Base-by-base conservation (phyloP, 2,113 vertebrate genomes). In the human (Homo sapiens) region DNA sequence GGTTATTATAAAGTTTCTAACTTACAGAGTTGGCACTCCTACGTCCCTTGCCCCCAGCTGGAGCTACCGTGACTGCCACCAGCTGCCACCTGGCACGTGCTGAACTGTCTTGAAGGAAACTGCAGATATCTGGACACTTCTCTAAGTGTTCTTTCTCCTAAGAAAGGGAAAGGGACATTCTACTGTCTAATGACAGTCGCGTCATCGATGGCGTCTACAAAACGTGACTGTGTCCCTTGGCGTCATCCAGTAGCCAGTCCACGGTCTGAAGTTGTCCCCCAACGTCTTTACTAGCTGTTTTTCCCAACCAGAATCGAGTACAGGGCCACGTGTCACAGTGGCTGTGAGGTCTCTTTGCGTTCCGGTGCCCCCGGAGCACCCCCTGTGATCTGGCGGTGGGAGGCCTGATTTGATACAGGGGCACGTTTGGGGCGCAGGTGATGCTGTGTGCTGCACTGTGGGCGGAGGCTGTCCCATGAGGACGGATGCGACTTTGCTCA, bases 171-270 rank as follows among this genome's bases (percentile, higher is more conserved):
- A 57, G 12, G 35, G n/a, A 8, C 32, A 5, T 23, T 79, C 2
- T 23, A 35, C 8, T 40, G 1, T 40, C 0, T n/a, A n/a, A 7
- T 18, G 59, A 70, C n/a, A 27, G 25, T 5, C 2, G 2, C 0
- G 1, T 50, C 5, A 1, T 40, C 0, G 10, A 2, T 18, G 8
- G 3, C 0, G 3, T 45, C 22, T 23, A 16, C 17, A 52, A 75
- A 30, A 30, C 6, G 14, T 40, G 0, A 72, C 3, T 2, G 22
- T 4, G 16, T 20, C 32, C 48, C 8, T 22, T 16, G 30, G 3
- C 5, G 0, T 8, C 2, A 0, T 10, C 30, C 11, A n/a, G 30
- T 0, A 12, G 72, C 79, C 40, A 2, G 20, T 35, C 64, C 3
- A 2, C 23, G 22, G 55, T 14, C 14, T 6, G 38, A 9, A 16